A percentile compares a stretch with the other conserved stretches of the same genome.
These are phyloP conservation scores for Smittia sp. DNA, from an alignment of 2,888 invertebrate species.

Conservation along the genomic window DNA sequence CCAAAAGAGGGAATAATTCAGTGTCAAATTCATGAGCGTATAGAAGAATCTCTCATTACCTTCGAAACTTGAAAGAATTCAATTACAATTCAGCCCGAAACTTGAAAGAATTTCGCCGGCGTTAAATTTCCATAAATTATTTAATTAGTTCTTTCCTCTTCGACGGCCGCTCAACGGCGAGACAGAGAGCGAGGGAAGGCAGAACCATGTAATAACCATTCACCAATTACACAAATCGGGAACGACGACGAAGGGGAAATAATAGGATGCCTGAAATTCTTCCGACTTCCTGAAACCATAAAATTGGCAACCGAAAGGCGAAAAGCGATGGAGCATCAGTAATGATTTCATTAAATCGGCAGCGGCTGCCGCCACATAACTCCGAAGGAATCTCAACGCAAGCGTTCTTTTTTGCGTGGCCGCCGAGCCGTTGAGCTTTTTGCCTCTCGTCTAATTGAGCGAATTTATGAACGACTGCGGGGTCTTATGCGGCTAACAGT, in stretches of 20 bases:
- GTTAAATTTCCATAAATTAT: slow-evolving; percentile 31
- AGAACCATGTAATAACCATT: slow-evolving; percentile 7
- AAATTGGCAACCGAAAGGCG: background rate
- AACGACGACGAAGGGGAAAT: background rate
- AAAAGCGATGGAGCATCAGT: background rate
- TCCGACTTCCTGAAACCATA: slow-evolving; percentile 32
- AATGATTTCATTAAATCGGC: slow-evolving; percentile 26
- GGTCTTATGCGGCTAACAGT: background rate
- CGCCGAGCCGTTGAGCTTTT: background rate
- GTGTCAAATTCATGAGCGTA: background rate
- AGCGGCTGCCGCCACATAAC: background rate
- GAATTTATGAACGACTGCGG: slow-evolving; percentile 27
- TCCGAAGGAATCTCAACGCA: background rate
- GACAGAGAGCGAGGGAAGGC: background rate
- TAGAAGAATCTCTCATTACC: slow-evolving; percentile 19
- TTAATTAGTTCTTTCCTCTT: slow-evolving; percentile 30
- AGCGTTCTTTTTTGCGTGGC: background rate
- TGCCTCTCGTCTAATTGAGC: slow-evolving; percentile 8
- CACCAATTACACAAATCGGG: slow-evolving; percentile 12
- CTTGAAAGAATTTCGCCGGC: slow-evolving; percentile 22
- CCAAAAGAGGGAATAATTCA: background rate
- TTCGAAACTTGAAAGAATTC: slow-evolving; percentile 17
- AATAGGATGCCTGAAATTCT: slow-evolving; percentile 15
- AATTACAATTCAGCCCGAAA: slow-evolving; percentile 10
- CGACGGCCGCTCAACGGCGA: background rate